Percentiles rank a stretch among this genome's conserved stretches.
Conservation (phyloP, 2,888 invertebrate genomes). For the Unio delphinus region DNA sequence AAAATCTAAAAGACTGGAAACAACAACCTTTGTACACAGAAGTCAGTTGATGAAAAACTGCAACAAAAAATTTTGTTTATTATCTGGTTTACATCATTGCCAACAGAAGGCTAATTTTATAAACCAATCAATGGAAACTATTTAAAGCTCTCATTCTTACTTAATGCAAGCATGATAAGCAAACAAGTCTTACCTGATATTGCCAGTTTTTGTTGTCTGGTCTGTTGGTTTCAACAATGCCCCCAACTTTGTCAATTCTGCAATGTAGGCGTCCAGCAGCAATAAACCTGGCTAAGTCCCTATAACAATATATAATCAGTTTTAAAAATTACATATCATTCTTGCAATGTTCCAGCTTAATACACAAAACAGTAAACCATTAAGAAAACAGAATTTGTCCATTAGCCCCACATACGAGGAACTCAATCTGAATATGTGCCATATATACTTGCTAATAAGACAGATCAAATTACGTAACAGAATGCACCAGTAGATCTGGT, state of each 20-base stretch:
- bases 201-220: slow-evolving; percentile 91
- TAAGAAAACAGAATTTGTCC: background rate
- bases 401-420: background rate
- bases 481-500: too few relatives aligned
- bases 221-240: slow-evolving; percentile 93
- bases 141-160: too few relatives aligned
- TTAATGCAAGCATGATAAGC: background rate
- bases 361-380: background rate
- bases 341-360: background rate
- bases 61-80: too few relatives aligned
- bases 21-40: too few relatives aligned
- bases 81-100: too few relatives aligned
- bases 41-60: too few relatives aligned
- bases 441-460: background rate
- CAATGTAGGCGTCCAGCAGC: slow-evolving; percentile 97
- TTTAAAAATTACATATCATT: background rate
- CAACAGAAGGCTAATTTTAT: too few relatives aligned
- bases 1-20: too few relatives aligned
- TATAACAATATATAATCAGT: slow-evolving; percentile 29
- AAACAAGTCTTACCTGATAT: slow-evolving; percentile 82
- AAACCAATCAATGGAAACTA: too few relatives aligned
- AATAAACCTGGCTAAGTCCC: slow-evolving; percentile 82
- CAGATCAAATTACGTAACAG: too few relatives aligned
- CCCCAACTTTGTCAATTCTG: slow-evolving; percentile 93
- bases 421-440: background rate